Base-by-base conservation (phyloP, 2,113 vertebrate species). In the Tenrec ecaudatus region DNA sequence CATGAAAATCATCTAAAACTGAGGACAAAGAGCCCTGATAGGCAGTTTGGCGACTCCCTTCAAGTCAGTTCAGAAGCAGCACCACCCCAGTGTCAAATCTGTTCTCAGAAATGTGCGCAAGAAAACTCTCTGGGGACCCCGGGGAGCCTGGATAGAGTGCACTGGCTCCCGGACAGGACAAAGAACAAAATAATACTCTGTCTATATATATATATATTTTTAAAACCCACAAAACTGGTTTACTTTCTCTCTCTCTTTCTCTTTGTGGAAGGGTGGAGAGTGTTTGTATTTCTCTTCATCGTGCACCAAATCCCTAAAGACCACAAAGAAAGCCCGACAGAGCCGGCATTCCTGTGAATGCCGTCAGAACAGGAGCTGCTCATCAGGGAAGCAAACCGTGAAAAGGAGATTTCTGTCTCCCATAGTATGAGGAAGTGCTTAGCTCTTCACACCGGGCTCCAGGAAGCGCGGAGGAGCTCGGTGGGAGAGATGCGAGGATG, bases 101-200 rank as follows among this genome's bases (percentile, higher is more conserved):
- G 76, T 95, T 95, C 95, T 97, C 91, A 96, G 91, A 92, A 95
- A 90, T 58, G 80, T 85, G 3, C 2, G 1, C 23, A 89, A 88
- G 77, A 86, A 84, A 87, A 33, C 78, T 92, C 93, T 81, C 86
- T 4, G 0, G 66, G 76, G 90, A 62, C 33, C 80, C 2, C 1
- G 47, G 60, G 38, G 79, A 62, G 78, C 23, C 86, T 64, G 86
- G 64, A 69, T 86, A 86, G 92, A 95, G 89, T 80, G 78, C 27
- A 64, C 64, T 79, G 79, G 86, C 93, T 86, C 40, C 71, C 82
- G 19, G 90, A 88, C 85, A 88, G 76, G 86, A 8, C 60, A 91
- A 83, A 92, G 86, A 93, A 93, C 83, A 89, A 78, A 93, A 60
- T 69, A 68, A 86, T 89, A 92, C 22, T 90, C 92, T 80, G 88